Conservation (phyloP, 2,888 invertebrate genomes). For the Ophion slaviceki region DNA sequence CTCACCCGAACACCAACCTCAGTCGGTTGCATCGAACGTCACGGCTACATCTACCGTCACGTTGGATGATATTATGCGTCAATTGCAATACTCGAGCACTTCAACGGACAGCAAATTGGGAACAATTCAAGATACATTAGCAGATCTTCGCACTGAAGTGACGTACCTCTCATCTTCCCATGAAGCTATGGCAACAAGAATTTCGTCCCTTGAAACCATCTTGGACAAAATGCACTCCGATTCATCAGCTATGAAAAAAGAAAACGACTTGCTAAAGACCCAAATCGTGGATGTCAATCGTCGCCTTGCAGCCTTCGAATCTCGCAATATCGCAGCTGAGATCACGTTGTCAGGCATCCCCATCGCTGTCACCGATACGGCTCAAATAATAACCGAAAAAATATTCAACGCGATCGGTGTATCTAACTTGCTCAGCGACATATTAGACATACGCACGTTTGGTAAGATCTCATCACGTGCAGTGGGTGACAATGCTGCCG, state of each 20-base stretch:
- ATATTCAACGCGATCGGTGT: neutral
- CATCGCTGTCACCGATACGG: neutral
- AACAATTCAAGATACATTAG: too few species aligned
- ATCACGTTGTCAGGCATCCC: neutral
- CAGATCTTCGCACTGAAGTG: too few species aligned
- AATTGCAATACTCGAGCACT: neutral
- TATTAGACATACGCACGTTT: neutral
- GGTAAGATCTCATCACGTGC: neutral
- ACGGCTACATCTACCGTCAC: neutral
- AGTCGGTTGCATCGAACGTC: neutral
- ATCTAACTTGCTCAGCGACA: neutral
- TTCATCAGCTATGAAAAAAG: neutral
- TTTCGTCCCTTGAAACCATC: too few species aligned
- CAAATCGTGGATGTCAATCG: too few species aligned
- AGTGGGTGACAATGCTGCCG: neutral
- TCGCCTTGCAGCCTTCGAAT: too few species aligned
- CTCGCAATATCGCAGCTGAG: neutral
- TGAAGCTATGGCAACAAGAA: too few species aligned
- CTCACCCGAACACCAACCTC: neutral
- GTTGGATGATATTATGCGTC: neutral
- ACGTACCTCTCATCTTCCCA: too few species aligned
- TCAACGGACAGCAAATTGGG: too few species aligned
- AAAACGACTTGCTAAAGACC: neutral
- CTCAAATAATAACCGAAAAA: neutral
- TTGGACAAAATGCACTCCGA: too few species aligned